These are phyloP conservation scores for Gastracanthus pulcherrimus DNA, from an alignment of 2,888 invertebrate species.

Conservation along the genomic window DNA sequence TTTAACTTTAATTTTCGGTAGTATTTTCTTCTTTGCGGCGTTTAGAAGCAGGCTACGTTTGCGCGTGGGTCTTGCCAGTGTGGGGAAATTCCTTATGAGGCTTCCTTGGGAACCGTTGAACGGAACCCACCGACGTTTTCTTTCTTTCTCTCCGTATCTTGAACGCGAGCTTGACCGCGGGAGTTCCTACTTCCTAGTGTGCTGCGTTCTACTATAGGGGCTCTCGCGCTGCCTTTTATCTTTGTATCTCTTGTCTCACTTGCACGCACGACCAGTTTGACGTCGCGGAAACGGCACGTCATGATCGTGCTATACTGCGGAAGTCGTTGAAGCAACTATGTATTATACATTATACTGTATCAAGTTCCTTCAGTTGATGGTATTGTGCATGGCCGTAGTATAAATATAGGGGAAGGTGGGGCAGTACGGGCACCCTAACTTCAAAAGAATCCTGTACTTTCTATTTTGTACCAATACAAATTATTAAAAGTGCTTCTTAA, in stretches of 20 bases:
- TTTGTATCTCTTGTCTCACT: background rate
- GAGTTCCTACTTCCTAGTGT: background rate
- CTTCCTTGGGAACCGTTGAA: background rate
- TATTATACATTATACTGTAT: no score
- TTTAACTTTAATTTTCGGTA: no score
- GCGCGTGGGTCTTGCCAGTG: background rate
- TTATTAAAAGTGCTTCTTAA: no score
- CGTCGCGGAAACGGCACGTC: constrained; percentile 67
- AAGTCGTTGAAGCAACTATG: no score
- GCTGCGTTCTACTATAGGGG: background rate
- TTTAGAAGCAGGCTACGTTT: no score
- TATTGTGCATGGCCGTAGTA: no score
- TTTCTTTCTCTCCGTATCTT: background rate
- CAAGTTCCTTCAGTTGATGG: no score
- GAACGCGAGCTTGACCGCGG: background rate
- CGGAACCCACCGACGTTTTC: background rate
- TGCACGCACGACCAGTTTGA: background rate
- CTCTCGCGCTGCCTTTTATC: background rate
- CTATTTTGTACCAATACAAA: no score
- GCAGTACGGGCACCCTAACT: no score
- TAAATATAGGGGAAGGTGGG: no score
- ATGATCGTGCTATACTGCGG: constrained; percentile 30
- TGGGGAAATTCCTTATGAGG: background rate
- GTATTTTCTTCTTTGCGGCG: background rate
- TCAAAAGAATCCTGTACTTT: no score